These are phyloP conservation scores for Esox lucius DNA, from an alignment of 2,797 vertebrate genomes.

Conservation along the genomic window DNA sequence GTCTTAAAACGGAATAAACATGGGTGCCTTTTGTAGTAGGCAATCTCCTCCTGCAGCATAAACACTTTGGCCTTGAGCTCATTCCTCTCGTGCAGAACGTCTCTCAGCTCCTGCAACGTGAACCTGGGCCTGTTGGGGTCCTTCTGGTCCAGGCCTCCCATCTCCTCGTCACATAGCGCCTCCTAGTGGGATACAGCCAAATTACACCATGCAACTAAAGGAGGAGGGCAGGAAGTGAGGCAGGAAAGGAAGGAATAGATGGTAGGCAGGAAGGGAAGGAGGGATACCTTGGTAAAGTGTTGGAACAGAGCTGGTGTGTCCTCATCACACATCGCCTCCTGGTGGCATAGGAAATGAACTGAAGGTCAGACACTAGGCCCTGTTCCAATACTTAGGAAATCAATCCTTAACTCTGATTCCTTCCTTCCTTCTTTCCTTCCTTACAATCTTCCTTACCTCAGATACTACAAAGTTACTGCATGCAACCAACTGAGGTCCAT, in stretches of 20 bases:
- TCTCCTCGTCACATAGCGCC: slow-evolving; percentile 79
- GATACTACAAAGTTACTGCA: slow-evolving; percentile 26
- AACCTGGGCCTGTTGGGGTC: slow-evolving; percentile 94
- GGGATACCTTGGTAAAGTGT: slow-evolving; percentile 73
- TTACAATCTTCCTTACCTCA: slow-evolving; percentile 12
- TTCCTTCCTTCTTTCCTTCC: slow-evolving; percentile 29
- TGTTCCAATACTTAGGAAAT: slow-evolving; percentile 43
- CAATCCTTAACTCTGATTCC: slow-evolving; percentile 15
- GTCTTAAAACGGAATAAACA: background rate
- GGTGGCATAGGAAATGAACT: slow-evolving; percentile 56
- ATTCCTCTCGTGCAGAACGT: slow-evolving; percentile 96
- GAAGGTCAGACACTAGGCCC: slow-evolving; percentile 47
- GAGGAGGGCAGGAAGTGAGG: background rate
- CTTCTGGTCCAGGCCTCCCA: slow-evolving; percentile 77
- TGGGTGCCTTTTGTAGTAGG: slow-evolving; percentile 94
- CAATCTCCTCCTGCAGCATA: slow-evolving; percentile 93
- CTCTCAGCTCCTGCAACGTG: slow-evolving; percentile 95
- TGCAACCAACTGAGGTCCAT: slow-evolving; percentile 27
- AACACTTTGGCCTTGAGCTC: slow-evolving; percentile 97
- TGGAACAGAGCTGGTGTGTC: slow-evolving; percentile 75
- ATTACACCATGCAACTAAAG: slow-evolving; percentile 30
- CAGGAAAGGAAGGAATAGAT: slow-evolving; percentile 19
- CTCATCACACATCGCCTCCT: slow-evolving; percentile 73
- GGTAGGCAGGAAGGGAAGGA: slow-evolving; percentile 35
- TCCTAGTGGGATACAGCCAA: slow-evolving; percentile 65